A percentile compares a stretch with the other conserved stretches of the same genome.
phyloP scores from a whole-genome alignment of 2,797 vertebrate species.

The Phalloptychus januarius region DNA sequence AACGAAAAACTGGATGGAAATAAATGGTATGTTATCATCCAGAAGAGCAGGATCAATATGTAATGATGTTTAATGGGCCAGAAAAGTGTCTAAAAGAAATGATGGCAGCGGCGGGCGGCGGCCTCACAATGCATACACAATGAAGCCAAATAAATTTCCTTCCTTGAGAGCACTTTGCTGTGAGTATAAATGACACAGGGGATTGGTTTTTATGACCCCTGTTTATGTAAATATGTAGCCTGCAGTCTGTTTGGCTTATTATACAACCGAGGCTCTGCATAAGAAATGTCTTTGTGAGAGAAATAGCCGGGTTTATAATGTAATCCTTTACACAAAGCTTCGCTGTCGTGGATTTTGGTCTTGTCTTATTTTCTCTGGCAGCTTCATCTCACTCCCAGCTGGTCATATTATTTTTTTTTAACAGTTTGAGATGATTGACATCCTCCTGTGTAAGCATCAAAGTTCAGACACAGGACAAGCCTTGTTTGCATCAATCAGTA shows the following conservation, averaged over 20 bases:
- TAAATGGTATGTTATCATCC: conserved; percentile 62
- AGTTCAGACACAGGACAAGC: conserved; percentile 63
- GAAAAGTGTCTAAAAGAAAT: conserved; percentile 76
- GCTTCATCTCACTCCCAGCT: conserved; percentile 30
- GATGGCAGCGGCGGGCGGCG: conserved; percentile 62
- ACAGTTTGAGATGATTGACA: conserved; percentile 57
- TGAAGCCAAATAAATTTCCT: conserved; percentile 71
- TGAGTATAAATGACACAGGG: conserved; percentile 64
- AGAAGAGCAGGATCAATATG: conserved; percentile 69
- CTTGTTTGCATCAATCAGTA: conserved; percentile 52
- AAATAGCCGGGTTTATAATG: conserved; percentile 58
- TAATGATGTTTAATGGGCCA: conserved; percentile 78
- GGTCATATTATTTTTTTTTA: conserved; percentile 38
- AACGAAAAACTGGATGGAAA: conserved; percentile 60
- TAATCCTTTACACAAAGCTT: conserved; percentile 50
- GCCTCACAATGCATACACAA: conserved; percentile 65
- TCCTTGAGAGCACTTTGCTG: conserved; percentile 69
- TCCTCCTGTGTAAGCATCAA: conserved; percentile 40
- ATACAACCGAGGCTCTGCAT: conserved; percentile 51
- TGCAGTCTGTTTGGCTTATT: conserved; percentile 66
- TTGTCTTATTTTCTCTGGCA: conserved; percentile 11
- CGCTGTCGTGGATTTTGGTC: conserved; percentile 33
- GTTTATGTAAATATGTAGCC: conserved; percentile 77
- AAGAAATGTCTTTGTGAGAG: conserved; percentile 46
- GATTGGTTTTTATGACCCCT: conserved; percentile 64